Percentiles rank a stretch among this genome's conserved stretches.
Evolutionary conservation across 2,113 vertebrate genomes (phyloP).

Genomic region (Gila orcuttii): DNA sequence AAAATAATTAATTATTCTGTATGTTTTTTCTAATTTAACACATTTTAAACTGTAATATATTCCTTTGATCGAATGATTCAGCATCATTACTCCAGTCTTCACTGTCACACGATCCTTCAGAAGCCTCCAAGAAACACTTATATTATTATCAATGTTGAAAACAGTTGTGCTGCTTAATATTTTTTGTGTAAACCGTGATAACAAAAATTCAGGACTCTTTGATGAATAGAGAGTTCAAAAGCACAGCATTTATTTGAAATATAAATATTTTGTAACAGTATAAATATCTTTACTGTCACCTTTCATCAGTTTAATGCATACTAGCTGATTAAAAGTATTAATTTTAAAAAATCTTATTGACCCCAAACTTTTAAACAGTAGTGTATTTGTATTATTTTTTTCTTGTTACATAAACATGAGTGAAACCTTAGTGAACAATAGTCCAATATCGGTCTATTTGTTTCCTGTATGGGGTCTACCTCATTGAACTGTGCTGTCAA

Average conservation of each 20-base stretch:
- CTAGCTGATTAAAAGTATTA: background rate
- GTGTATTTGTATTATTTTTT: background rate
- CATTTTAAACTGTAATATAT: background rate
- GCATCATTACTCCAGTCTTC: background rate
- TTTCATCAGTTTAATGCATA: background rate
- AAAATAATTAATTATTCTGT: background rate
- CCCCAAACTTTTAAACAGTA: background rate
- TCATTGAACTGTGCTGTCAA: constrained; percentile 14
- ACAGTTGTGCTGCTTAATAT: background rate
- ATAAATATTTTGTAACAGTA: too few relatives aligned
- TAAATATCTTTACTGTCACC: background rate
- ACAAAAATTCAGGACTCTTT: background rate
- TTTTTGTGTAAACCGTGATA: background rate
- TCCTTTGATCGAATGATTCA: background rate
- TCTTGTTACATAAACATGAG: background rate
- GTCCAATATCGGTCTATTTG: background rate
- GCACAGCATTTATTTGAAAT: background rate
- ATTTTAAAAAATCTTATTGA: background rate
- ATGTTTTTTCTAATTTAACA: background rate
- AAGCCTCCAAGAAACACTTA: background rate
- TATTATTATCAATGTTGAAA: background rate
- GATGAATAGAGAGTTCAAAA: background rate
- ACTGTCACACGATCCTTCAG: background rate
- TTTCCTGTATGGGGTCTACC: background rate
- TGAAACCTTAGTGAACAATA: background rate